Percentiles rank a stretch among this genome's conserved stretches.
phyloP scores from a whole-genome alignment of 2,113 vertebrate species.

The Colinus virginianus region DNA sequence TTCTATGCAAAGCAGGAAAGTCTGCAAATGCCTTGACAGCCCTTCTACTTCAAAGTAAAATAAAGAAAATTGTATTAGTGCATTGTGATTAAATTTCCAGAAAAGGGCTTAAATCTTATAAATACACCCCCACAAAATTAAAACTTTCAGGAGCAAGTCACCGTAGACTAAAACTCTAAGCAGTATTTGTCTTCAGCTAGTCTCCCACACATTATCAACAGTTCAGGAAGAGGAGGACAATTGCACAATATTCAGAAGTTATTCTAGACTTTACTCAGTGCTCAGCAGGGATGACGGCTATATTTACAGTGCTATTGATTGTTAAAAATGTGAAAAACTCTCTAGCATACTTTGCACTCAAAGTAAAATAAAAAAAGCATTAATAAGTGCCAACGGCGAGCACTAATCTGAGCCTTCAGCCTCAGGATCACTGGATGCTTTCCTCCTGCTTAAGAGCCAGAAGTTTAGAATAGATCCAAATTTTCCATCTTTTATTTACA shows the following conservation, averaged over 20 bases:
- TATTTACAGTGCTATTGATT: neutral
- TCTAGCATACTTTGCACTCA: neutral
- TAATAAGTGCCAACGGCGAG: neutral
- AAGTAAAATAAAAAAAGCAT: neutral
- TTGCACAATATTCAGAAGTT: neutral
- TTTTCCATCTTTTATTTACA: slow-evolving; percentile 39
- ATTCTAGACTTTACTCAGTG: neutral
- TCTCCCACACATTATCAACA: neutral
- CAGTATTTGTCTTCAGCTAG: neutral
- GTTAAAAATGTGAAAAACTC: neutral
- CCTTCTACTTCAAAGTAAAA: neutral
- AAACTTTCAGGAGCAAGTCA: neutral
- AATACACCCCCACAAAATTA: neutral
- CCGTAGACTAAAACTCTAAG: neutral
- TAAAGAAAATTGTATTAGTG: accelerated
- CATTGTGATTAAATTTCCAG: neutral
- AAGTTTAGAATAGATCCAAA: neutral
- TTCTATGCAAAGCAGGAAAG: neutral
- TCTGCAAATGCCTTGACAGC: neutral
- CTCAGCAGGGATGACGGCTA: neutral
- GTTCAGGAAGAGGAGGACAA: neutral
- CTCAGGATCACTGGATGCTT: neutral
- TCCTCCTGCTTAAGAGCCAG: neutral
- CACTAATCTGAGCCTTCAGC: neutral
- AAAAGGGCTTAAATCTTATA: neutral